Conservation (phyloP, 2,888 invertebrate species). For the Polietes domitor region DNA sequence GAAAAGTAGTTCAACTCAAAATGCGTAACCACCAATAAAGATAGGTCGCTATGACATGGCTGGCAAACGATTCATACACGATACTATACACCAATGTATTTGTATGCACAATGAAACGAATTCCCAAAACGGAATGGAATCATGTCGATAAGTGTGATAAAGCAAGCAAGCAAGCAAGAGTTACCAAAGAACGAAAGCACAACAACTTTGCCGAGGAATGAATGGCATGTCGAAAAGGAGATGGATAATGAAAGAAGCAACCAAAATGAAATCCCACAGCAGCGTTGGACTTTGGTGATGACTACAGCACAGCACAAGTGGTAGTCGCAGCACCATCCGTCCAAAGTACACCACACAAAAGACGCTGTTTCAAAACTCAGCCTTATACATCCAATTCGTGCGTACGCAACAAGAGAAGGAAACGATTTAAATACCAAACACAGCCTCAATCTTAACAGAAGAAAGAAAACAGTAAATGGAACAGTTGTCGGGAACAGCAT, state of each 20-base stretch:
- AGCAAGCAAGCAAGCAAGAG: not conserved
- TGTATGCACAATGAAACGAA: not conserved
- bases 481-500: conserved; percentile 48
- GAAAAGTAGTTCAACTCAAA: not conserved
- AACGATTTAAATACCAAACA: conserved; percentile 12
- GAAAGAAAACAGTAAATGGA: conserved; percentile 18
- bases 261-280: conserved; percentile 21
- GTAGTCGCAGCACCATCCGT: not conserved
- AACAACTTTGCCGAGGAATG: not conserved
- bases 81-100: not conserved
- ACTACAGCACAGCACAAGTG: conserved; percentile 13
- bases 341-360: conserved; percentile 31
- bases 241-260: conserved; percentile 12
- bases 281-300: no score
- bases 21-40: not conserved
- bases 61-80: not conserved
- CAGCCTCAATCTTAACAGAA: not conserved
- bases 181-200: not conserved
- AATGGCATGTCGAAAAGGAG: not conserved
- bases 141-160: conserved; percentile 23
- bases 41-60: not conserved
- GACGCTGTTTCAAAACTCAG: conserved; percentile 1
- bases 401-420: not conserved
- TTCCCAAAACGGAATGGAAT: conserved; percentile 17
- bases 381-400: conserved; percentile 8